phyloP scores from a whole-genome alignment of 2,888 invertebrate genomes.

The Leistus spinibarbis region DNA sequence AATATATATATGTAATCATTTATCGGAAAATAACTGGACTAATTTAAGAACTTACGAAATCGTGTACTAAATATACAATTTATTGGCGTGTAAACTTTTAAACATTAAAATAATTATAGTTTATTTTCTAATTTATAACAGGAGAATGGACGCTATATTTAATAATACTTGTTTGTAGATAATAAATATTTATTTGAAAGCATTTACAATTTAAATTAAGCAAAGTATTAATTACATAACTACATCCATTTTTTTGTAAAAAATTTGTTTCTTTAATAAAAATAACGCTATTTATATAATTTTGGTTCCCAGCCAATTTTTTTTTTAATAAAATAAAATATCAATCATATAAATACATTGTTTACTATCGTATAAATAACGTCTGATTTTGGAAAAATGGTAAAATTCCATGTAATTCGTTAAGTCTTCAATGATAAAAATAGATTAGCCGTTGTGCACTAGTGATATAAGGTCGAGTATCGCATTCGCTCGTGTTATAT shows the following conservation, averaged over 20 bases:
- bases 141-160: too few relatives aligned
- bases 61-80: not conserved
- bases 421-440: constrained; percentile 33
- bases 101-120: too few relatives aligned
- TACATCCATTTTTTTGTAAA: not conserved
- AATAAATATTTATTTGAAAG: not conserved
- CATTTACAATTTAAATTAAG: too few relatives aligned
- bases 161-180: not conserved
- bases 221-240: too few relatives aligned
- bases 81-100: too few relatives aligned
- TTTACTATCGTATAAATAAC: constrained; percentile 33
- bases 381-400: constrained; percentile 28
- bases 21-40: not conserved
- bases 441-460: constrained; percentile 22
- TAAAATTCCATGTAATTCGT: constrained; percentile 33
- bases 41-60: not conserved
- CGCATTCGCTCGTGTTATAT: constrained; percentile 23
- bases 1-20: not conserved
- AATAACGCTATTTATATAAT: not conserved
- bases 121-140: too few relatives aligned
- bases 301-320: not conserved
- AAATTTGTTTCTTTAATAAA: not conserved
- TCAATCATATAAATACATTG: not conserved
- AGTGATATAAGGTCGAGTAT: constrained; percentile 18
- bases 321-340: not conserved